Evolutionary conservation across 92 coral and sea anemone species (phyloP).

Genomic region (Phenganax stokvisi): DNA sequence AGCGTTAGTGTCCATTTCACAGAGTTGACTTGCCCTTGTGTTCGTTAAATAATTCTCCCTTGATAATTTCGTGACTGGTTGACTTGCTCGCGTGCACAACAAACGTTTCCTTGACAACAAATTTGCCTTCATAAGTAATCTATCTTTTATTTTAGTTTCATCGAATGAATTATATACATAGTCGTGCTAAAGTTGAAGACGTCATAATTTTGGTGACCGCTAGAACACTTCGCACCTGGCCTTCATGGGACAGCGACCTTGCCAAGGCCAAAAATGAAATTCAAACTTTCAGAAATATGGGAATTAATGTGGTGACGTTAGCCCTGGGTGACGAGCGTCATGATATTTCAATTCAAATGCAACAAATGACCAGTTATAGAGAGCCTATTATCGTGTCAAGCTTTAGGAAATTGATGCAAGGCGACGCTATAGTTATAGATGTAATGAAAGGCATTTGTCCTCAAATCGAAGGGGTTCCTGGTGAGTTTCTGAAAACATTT

Average conservation of each 20-base stretch:
- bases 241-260: background rate
- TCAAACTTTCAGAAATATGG: background rate
- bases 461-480: background rate
- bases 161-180: conserved; percentile 9
- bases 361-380: background rate
- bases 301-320: background rate
- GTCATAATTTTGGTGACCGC: conserved; percentile 25
- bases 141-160: conserved; percentile 14
- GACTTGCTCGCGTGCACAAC: too few relatives aligned
- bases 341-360: conserved; percentile 16
- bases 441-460: conserved; percentile 11
- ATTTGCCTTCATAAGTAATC: too few relatives aligned
- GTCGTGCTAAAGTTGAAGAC: conserved; percentile 10
- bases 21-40: too few relatives aligned
- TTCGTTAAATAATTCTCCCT: too few relatives aligned
- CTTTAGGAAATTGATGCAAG: background rate
- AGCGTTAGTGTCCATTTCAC: too few relatives aligned
- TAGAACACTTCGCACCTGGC: background rate
- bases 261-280: background rate
- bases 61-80: too few relatives aligned
- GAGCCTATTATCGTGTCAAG: background rate
- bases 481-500: background rate
- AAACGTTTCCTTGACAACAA: too few relatives aligned
- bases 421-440: background rate
- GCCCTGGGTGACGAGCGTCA: conserved; percentile 13